phyloP scores from a whole-genome alignment of 1,140 invertebrate genomes.

The Drosophila kanapiae region DNA sequence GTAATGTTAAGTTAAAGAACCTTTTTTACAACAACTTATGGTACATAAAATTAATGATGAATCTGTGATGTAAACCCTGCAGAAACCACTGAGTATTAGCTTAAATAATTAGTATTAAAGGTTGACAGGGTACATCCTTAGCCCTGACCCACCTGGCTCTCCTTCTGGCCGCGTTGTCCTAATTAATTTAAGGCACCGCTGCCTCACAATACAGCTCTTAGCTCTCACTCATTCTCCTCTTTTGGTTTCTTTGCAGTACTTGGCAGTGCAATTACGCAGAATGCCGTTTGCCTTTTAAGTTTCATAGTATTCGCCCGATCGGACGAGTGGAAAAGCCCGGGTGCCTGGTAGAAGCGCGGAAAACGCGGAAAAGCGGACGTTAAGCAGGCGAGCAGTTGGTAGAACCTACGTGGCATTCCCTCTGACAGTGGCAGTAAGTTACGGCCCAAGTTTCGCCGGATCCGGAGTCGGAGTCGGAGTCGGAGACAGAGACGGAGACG shows the following conservation, averaged over 20 bases:
- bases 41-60: no score
- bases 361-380: conserved; percentile 48
- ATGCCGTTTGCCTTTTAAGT: conserved; percentile 63
- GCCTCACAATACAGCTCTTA: conserved; percentile 7
- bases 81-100: no score
- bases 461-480: conserved; percentile 16
- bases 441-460: conserved; percentile 45
- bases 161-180: conserved; percentile 30
- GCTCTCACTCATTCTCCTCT: conserved; percentile 29
- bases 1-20: no score
- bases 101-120: no score
- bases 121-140: neutral
- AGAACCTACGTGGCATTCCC: conserved; percentile 9
- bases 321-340: conserved; percentile 6
- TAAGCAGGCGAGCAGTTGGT: conserved; percentile 30
- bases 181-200: conserved; percentile 51
- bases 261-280: conserved; percentile 62
- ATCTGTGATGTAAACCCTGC: no score
- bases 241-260: conserved; percentile 48
- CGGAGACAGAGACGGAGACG: neutral
- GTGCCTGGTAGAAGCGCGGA: conserved; percentile 7
- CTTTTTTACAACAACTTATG: no score
- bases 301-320: conserved; percentile 30
- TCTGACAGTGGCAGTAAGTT: conserved; percentile 58
- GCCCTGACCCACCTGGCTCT: neutral